These are phyloP conservation scores for Parazoanthus atlanticus DNA, from an alignment of 92 coral and sea anemone genomes.

Conservation along the genomic window DNA sequence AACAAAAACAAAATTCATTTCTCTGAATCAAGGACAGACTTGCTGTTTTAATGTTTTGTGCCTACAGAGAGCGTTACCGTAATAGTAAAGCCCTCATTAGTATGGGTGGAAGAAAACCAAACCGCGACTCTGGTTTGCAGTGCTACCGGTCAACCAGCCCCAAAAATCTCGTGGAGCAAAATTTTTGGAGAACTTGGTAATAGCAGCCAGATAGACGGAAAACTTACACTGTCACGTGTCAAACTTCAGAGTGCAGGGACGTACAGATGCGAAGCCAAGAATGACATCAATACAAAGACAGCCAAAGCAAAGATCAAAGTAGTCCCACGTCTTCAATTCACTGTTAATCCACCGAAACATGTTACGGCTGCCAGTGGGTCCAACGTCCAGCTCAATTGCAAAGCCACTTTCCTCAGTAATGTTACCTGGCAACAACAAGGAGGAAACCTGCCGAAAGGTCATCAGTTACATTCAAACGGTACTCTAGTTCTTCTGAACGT, in stretches of 20 bases:
- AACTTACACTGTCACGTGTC: not conserved
- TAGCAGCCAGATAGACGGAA: not conserved
- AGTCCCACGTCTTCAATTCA: too few species aligned
- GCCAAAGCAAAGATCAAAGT: too few species aligned
- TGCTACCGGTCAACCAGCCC: too few species aligned
- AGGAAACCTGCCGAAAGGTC: too few species aligned
- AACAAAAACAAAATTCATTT: too few species aligned
- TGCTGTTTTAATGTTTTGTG: too few species aligned
- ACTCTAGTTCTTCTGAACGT: too few species aligned
- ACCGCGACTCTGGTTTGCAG: too few species aligned
- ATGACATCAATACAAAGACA: too few species aligned
- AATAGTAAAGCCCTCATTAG: not conserved
- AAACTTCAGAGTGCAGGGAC: not conserved
- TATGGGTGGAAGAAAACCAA: constrained; percentile 11
- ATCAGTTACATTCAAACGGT: not conserved
- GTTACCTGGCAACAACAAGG: too few species aligned
- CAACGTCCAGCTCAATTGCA: not conserved
- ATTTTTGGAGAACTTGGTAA: not conserved
- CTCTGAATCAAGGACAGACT: too few species aligned
- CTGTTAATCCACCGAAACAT: too few species aligned
- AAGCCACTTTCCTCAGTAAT: not conserved
- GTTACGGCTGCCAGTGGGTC: not conserved
- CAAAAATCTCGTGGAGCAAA: constrained; percentile 8
- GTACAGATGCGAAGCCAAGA: not conserved
- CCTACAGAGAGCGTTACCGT: not conserved